These are phyloP conservation scores for Sarcophaga rosellei DNA, from an alignment of 2,888 invertebrate genomes.

Conservation along the genomic window DNA sequence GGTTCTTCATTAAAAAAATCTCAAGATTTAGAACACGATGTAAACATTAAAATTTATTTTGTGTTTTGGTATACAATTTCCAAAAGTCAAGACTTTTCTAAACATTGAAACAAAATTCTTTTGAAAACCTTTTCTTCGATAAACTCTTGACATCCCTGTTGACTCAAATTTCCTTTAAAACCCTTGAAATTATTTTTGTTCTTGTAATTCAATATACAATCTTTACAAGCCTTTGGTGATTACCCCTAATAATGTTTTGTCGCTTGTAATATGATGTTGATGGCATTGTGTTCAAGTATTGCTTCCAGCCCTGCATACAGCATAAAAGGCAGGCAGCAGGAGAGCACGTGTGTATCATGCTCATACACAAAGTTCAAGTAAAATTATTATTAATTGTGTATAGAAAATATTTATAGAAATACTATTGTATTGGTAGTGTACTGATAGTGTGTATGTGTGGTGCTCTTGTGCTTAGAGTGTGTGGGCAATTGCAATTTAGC, in stretches of 20 bases:
- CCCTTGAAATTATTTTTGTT: background rate
- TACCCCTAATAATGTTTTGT: slow-evolving; percentile 23
- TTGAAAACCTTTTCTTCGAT: background rate
- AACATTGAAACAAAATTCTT: background rate
- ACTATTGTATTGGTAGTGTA: background rate
- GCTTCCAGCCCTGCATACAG: slow-evolving; percentile 5
- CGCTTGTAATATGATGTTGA: slow-evolving; percentile 24
- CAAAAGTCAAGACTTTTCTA: background rate
- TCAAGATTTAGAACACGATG: no score
- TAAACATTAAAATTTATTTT: no score
- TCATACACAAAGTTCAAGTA: slow-evolving; percentile 59
- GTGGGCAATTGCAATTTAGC: slow-evolving; percentile 66
- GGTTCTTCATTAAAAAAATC: no score
- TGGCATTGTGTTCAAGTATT: slow-evolving; percentile 23
- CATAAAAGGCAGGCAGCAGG: slow-evolving; percentile 30
- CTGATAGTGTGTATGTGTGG: background rate
- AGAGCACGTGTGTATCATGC: slow-evolving; percentile 64
- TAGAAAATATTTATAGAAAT: slow-evolving; percentile 48
- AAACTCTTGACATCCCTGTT: background rate
- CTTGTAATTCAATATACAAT: background rate
- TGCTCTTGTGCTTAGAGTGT: slow-evolving; percentile 41
- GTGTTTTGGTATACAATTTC: no score
- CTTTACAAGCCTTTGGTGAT: background rate
- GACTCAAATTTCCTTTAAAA: background rate
- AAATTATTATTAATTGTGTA: slow-evolving; percentile 62